Percentiles rank a stretch among this genome's conserved stretches.
Conservation (phyloP, 2,888 invertebrate genomes). For the Ophion ventricosus region DNA sequence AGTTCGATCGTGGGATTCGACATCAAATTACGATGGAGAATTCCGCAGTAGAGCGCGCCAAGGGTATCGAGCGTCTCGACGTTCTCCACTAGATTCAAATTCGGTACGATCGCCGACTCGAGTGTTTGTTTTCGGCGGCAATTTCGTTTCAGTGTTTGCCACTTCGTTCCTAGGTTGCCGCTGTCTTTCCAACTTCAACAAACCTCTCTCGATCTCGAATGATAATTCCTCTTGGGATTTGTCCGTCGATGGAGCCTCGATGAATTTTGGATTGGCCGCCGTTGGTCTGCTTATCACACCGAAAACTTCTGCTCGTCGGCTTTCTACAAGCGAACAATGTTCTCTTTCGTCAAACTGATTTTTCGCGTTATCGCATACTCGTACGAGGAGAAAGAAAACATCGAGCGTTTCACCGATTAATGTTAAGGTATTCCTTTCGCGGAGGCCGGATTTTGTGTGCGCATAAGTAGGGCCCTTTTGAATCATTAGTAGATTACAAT, state of each 20-base stretch:
- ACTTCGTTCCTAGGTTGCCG: conserved; percentile 71
- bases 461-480: too few species aligned
- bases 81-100: conserved; percentile 83
- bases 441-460: too few species aligned
- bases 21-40: conserved; percentile 87
- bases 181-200: conserved; percentile 75
- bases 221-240: conserved; percentile 70
- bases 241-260: conserved; percentile 72
- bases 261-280: conserved; percentile 74
- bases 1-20: conserved; percentile 88
- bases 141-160: conserved; percentile 39
- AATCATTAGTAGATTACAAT: too few species aligned
- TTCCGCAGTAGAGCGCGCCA: conserved; percentile 85
- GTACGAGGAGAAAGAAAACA: too few species aligned
- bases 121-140: conserved; percentile 41
- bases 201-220: conserved; percentile 74
- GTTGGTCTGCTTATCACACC: conserved; percentile 73
- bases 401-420: too few species aligned
- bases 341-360: background rate
- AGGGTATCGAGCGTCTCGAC: conserved; percentile 85
- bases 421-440: too few species aligned
- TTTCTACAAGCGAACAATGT: conserved; percentile 65
- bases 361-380: background rate
- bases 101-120: conserved; percentile 81
- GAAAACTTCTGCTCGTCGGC: conserved; percentile 70